These are phyloP conservation scores for Julus scanicus DNA, from an alignment of 2,888 invertebrate genomes.

Conservation along the genomic window DNA sequence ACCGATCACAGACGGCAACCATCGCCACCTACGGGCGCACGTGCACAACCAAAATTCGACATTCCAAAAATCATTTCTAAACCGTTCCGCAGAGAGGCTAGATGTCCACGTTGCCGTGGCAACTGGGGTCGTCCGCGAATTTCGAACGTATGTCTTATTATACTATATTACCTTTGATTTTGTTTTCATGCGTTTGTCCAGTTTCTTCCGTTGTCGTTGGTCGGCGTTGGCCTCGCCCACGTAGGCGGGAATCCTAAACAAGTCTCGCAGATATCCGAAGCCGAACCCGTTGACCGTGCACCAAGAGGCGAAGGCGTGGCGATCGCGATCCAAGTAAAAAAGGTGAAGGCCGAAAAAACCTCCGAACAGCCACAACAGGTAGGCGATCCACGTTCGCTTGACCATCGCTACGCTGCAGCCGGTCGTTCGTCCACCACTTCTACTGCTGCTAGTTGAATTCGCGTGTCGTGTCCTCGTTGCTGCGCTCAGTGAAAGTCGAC, in stretches of 20 bases:
- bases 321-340: conserved; percentile 86
- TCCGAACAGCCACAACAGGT: conserved; percentile 86
- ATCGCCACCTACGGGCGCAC: not conserved
- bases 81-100: not conserved
- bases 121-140: not conserved
- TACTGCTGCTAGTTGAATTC: too few relatives aligned
- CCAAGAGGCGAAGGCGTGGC: conserved; percentile 92
- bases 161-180: conserved; percentile 71
- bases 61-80: not conserved
- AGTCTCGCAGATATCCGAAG: conserved; percentile 86
- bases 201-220: conserved; percentile 65
- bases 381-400: conserved; percentile 69
- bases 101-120: not conserved
- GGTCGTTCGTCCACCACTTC: too few relatives aligned
- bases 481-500: not conserved
- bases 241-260: conserved; percentile 85
- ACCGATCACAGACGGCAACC: not conserved
- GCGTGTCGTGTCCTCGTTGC: too few relatives aligned
- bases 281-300: conserved; percentile 85
- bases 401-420: not conserved
- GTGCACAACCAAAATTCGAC: not conserved
- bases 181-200: conserved; percentile 73
- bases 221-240: conserved; percentile 74
- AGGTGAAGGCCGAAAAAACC: conserved; percentile 92
- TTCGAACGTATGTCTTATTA: not conserved